Evolutionary conservation across 2,888 invertebrate genomes (phyloP).

Genomic region (Desoria tigrina): DNA sequence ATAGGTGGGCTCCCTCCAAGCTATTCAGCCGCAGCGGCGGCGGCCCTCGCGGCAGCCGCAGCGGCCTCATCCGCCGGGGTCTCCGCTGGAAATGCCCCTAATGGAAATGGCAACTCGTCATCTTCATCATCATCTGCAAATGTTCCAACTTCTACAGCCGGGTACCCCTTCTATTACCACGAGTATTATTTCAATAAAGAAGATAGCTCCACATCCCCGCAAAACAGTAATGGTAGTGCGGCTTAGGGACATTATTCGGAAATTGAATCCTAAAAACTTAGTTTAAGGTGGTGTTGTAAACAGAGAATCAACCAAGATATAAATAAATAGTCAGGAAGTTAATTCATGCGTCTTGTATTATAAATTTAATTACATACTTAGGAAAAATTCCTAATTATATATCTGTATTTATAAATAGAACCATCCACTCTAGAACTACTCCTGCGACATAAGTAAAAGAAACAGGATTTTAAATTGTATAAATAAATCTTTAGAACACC

Average conservation of each 20-base stretch:
- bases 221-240: constrained; percentile 52
- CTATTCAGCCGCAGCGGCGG: constrained; percentile 52
- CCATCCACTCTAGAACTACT: too few species aligned
- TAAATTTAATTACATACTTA: not conserved
- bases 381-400: not conserved
- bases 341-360: not conserved
- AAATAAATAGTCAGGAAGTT: not conserved
- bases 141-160: constrained; percentile 40
- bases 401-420: too few species aligned
- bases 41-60: constrained; percentile 48
- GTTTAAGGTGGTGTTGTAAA: not conserved
- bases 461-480: too few species aligned
- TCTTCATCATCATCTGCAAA: constrained; percentile 34
- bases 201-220: constrained; percentile 52
- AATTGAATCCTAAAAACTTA: not conserved
- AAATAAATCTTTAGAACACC: too few species aligned
- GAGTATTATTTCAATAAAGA: constrained; percentile 54
- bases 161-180: constrained; percentile 53
- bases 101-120: constrained; percentile 29
- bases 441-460: too few species aligned
- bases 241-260: constrained; percentile 28
- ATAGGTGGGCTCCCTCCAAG: constrained; percentile 64
- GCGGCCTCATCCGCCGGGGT: constrained; percentile 35
- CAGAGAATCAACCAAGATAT: not conserved
- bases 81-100: constrained; percentile 15